These are phyloP conservation scores for Anoplopoma fimbria DNA, from an alignment of 2,113 vertebrate genomes.

Conservation along the genomic window DNA sequence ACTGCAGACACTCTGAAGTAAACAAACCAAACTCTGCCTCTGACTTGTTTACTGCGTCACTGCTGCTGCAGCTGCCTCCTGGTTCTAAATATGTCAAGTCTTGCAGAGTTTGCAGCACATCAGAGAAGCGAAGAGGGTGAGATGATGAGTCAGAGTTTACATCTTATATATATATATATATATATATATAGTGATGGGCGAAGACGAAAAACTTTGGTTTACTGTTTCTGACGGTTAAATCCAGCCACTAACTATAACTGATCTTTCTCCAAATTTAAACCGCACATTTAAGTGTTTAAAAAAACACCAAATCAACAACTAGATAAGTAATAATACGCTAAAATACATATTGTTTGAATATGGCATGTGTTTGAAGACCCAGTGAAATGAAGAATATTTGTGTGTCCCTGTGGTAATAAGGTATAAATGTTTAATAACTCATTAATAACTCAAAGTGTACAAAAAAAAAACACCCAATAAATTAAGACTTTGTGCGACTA, in stretches of 20 bases:
- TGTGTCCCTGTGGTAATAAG: too few relatives aligned
- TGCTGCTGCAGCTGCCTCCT: constrained; percentile 8
- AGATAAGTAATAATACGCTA: background rate
- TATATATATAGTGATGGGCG: background rate
- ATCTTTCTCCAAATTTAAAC: background rate
- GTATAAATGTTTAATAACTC: too few relatives aligned
- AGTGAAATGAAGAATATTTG: background rate
- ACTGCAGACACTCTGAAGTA: background rate
- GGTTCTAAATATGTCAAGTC: constrained; percentile 16
- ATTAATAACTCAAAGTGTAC: too few relatives aligned
- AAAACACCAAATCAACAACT: background rate
- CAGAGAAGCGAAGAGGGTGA: background rate
- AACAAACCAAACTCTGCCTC: constrained; percentile 4
- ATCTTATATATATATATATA: background rate
- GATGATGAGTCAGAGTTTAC: constrained; percentile 16
- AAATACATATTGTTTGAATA: background rate
- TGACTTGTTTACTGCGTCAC: constrained; percentile 2
- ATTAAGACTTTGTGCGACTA: too few relatives aligned
- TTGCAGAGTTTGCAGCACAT: constrained; percentile 30
- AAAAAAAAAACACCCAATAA: too few relatives aligned
- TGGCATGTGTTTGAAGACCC: background rate
- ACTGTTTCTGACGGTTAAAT: constrained; percentile 1
- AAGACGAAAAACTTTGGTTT: background rate
- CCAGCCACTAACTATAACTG: background rate
- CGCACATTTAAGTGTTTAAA: background rate